Evolutionary conservation across 2,113 vertebrate genomes (phyloP).

Genomic region (Dryoscopus gambensis): DNA sequence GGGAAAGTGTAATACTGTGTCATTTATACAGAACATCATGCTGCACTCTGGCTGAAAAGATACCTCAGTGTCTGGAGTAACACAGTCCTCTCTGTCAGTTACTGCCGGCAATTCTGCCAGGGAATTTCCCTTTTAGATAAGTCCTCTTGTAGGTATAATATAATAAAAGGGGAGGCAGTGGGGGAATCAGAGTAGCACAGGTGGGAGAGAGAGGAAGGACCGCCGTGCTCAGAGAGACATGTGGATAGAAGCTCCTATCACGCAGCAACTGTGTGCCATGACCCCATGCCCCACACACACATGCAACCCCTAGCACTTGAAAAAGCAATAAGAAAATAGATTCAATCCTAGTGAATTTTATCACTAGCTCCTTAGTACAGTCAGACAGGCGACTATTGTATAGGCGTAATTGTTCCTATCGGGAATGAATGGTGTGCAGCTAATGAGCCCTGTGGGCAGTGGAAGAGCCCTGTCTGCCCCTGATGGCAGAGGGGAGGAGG

Average conservation of each 20-base stretch:
- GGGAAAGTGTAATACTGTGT: neutral
- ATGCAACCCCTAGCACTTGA: neutral
- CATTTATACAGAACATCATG: neutral
- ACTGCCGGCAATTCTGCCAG: neutral
- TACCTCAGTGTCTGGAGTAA: neutral
- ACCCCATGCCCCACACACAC: neutral
- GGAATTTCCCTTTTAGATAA: neutral
- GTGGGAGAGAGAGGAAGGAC: neutral
- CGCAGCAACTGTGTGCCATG: neutral
- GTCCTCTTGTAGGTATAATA: neutral
- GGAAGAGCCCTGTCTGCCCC: neutral
- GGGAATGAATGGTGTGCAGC: neutral
- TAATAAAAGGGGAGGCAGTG: neutral
- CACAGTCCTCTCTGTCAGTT: rapidly evolving
- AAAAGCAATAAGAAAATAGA: neutral
- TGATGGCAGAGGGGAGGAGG: neutral
- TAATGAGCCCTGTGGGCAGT: neutral
- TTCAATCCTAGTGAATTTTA: neutral
- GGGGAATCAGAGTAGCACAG: neutral
- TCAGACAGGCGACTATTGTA: neutral
- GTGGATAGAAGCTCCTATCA: rapidly evolving
- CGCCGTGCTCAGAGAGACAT: rapidly evolving
- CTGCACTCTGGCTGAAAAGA: neutral
- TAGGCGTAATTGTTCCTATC: neutral
- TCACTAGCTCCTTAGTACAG: neutral